Percentiles rank a stretch among this genome's conserved stretches.
Conservation (phyloP, 2,797 vertebrate species). For the Rhinatrema bivittatum region DNA sequence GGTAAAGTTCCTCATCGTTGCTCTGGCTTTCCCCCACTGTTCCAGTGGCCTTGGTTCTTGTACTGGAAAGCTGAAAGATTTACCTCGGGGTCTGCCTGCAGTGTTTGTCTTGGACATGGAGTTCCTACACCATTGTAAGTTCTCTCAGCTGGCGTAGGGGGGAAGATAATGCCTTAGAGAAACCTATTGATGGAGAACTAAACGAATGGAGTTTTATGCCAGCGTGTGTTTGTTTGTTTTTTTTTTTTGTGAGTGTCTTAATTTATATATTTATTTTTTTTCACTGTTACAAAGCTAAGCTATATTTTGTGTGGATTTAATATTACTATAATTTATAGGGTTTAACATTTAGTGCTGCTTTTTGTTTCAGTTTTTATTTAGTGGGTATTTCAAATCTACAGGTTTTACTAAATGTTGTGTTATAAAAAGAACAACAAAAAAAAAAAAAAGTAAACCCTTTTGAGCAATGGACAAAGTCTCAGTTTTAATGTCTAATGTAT, state of each 20-base stretch:
- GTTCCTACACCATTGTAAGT: conserved; percentile 14
- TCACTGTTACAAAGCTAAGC: conserved; percentile 10
- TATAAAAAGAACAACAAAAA: conserved; percentile 1
- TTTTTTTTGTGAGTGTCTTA: conserved; percentile 37
- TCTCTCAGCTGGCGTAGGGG: conserved; percentile 18
- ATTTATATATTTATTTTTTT: conserved; percentile 56
- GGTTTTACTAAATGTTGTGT: conserved; percentile 27
- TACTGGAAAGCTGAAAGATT: no score
- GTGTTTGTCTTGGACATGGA: no score
- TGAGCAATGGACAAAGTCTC: background rate
- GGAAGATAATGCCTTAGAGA: conserved; percentile 35
- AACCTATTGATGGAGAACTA: conserved; percentile 24
- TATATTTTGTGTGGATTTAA: conserved; percentile 27
- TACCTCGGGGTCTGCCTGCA: no score
- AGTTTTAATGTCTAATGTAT: no score
- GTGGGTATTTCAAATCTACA: conserved; percentile 22
- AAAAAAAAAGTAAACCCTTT: no score
- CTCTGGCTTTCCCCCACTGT: no score
- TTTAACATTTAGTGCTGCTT: conserved; percentile 12
- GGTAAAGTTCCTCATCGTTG: no score
- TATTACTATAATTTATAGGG: conserved; percentile 26
- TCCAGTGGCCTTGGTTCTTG: no score
- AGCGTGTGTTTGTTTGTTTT: no score
- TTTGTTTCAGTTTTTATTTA: conserved; percentile 23
- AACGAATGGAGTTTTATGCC: conserved; percentile 21